Conservation (phyloP, 1,140 invertebrate species). For the Pararge aegeria region DNA sequence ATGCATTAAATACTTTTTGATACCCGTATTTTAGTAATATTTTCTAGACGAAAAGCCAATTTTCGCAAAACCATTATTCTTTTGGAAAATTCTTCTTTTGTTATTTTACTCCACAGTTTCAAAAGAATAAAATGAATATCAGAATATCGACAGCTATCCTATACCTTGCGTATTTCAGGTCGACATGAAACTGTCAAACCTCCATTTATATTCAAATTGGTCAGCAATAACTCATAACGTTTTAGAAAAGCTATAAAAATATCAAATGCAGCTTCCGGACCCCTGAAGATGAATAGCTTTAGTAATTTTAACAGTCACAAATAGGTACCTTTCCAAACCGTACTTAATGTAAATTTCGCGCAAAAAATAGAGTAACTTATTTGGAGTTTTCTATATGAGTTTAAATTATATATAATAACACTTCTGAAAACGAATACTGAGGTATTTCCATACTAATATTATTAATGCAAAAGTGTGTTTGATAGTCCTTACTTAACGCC, state of each 20-base stretch:
- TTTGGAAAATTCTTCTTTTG: too few relatives aligned
- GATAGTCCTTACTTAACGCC: too few relatives aligned
- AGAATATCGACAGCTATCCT: background rate
- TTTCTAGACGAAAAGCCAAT: background rate
- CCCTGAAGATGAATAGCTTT: slow-evolving; percentile 1
- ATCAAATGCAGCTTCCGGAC: slow-evolving; percentile 60
- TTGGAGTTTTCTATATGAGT: too few relatives aligned
- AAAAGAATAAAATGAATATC: background rate
- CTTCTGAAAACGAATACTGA: too few relatives aligned
- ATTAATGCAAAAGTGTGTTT: too few relatives aligned
- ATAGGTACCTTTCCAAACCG: background rate
- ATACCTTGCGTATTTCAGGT: slow-evolving; percentile 34
- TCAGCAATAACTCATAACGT: slow-evolving; percentile 70
- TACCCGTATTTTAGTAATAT: too few relatives aligned
- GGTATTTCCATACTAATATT: too few relatives aligned
- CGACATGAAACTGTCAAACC: slow-evolving; percentile 63
- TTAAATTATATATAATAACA: too few relatives aligned
- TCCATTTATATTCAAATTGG: slow-evolving; percentile 72
- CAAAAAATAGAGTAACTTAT: too few relatives aligned
- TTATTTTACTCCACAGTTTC: background rate
- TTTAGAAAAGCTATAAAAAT: slow-evolving; percentile 72
- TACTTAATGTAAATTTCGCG: background rate
- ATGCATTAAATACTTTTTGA: too few relatives aligned
- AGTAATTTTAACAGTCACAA: background rate
- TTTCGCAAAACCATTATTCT: too few relatives aligned